phyloP scores from a whole-genome alignment of 2,797 vertebrate species.

The Sebastes glaucus region DNA sequence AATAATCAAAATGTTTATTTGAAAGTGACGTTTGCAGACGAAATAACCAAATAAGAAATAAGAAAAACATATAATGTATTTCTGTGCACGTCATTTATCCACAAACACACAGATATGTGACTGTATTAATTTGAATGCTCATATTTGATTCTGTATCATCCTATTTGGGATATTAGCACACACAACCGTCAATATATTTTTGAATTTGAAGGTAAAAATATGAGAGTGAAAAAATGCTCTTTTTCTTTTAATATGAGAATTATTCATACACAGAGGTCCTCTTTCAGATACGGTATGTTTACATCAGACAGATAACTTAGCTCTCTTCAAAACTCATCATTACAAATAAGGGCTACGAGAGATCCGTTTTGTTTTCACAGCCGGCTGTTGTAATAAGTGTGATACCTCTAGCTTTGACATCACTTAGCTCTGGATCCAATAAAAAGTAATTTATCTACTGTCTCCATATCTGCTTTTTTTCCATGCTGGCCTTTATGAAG shows the following conservation, averaged over 20 bases:
- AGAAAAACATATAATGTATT: neutral
- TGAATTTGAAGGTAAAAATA: neutral
- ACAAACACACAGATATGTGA: neutral
- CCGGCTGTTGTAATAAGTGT: conserved; percentile 33
- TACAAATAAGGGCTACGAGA: conserved; percentile 50
- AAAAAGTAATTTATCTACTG: conserved; percentile 34
- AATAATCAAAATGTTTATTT: neutral
- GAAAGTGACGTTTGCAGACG: neutral
- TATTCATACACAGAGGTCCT: neutral
- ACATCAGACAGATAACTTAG: conserved; percentile 45
- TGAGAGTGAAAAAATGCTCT: neutral
- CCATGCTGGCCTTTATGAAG: conserved; percentile 4
- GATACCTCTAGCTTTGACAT: conserved; percentile 43
- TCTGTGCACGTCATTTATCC: neutral
- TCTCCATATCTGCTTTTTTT: conserved; percentile 12
- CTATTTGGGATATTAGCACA: neutral
- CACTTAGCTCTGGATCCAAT: conserved; percentile 40
- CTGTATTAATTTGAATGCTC: neutral
- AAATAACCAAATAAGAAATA: neutral
- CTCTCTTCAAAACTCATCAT: conserved; percentile 35
- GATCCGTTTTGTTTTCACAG: conserved; percentile 53
- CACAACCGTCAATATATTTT: neutral
- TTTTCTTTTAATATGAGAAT: neutral
- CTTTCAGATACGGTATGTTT: neutral
- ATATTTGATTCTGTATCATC: neutral